These are phyloP conservation scores for Calonectris borealis DNA, from an alignment of 2,113 vertebrate genomes.

Conservation along the genomic window DNA sequence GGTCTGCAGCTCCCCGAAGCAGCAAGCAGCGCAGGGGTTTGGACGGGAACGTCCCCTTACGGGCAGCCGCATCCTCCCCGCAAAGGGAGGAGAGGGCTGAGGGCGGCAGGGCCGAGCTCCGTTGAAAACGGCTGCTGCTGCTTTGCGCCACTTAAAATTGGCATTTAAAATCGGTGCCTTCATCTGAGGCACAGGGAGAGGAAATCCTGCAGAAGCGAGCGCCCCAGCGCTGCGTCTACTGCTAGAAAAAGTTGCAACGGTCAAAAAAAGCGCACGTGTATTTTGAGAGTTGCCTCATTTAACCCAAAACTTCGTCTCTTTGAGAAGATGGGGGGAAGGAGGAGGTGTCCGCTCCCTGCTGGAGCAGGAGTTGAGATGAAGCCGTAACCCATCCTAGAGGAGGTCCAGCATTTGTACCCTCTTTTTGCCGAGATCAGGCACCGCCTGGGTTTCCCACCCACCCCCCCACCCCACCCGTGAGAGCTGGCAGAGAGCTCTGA, in stretches of 20 bases:
- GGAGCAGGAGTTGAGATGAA: background rate
- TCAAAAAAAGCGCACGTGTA: background rate
- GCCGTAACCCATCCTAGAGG: background rate
- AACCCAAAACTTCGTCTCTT: background rate
- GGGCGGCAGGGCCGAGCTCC: background rate
- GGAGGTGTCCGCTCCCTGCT: background rate
- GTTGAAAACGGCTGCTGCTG: background rate
- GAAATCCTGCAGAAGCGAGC: background rate
- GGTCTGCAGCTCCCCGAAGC: background rate
- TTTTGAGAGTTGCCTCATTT: background rate
- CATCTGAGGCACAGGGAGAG: background rate
- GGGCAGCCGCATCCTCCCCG: background rate
- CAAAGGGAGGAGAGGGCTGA: background rate
- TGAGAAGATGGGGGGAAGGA: background rate
- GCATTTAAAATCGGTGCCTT: background rate
- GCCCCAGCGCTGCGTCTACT: fast-evolving
- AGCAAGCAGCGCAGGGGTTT: background rate
- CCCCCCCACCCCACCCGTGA: background rate
- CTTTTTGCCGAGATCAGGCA: background rate
- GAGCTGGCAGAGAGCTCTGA: background rate
- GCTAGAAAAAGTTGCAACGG: background rate
- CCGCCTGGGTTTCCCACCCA: background rate
- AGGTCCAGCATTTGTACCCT: background rate
- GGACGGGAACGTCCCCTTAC: fast-evolving
- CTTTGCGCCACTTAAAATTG: background rate